Percentiles rank a stretch among this genome's conserved stretches.
Conservation (phyloP, 2,888 invertebrate species). For the Kuschelorhynchus macadamiae region DNA sequence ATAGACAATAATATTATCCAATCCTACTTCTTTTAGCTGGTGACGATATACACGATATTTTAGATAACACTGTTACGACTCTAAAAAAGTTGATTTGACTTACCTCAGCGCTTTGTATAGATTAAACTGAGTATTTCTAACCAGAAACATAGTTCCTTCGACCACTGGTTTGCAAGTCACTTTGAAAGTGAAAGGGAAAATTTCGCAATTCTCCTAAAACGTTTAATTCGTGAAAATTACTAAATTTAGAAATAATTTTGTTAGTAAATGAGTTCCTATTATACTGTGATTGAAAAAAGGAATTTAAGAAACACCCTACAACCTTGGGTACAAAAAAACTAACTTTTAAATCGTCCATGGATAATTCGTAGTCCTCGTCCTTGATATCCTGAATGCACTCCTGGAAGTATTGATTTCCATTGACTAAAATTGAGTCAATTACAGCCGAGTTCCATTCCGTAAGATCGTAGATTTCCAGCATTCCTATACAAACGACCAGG, state of each 20-base stretch:
- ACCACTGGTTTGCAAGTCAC: conserved; percentile 73
- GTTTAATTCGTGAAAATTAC: too few species aligned
- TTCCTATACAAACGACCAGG: conserved; percentile 70
- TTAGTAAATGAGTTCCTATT: too few species aligned
- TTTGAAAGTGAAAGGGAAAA: conserved; percentile 74
- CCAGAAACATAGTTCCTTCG: conserved; percentile 76
- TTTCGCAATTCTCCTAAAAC: conserved; percentile 67
- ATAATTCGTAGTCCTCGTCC: conserved; percentile 73
- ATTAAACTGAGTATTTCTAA: conserved; percentile 73
- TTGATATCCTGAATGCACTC: conserved; percentile 70
- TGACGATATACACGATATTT: too few species aligned
- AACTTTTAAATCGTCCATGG: conserved; percentile 72
- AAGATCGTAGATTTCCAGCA: conserved; percentile 74
- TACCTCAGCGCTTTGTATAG: conserved; percentile 73
- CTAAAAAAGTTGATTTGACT: too few species aligned
- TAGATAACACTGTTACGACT: too few species aligned
- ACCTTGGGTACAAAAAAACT: background rate
- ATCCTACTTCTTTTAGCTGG: too few species aligned
- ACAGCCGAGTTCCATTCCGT: conserved; percentile 76
- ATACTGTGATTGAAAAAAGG: too few species aligned
- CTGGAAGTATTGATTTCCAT: conserved; percentile 73
- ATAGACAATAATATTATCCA: too few species aligned
- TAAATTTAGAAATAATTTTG: too few species aligned
- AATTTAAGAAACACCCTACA: too few species aligned
- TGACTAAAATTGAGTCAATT: conserved; percentile 75